A percentile compares a stretch with the other conserved stretches of the same genome.
Evolutionary conservation across 2,113 vertebrate genomes (phyloP).

Genomic region (Rhadina sibilatrix): DNA sequence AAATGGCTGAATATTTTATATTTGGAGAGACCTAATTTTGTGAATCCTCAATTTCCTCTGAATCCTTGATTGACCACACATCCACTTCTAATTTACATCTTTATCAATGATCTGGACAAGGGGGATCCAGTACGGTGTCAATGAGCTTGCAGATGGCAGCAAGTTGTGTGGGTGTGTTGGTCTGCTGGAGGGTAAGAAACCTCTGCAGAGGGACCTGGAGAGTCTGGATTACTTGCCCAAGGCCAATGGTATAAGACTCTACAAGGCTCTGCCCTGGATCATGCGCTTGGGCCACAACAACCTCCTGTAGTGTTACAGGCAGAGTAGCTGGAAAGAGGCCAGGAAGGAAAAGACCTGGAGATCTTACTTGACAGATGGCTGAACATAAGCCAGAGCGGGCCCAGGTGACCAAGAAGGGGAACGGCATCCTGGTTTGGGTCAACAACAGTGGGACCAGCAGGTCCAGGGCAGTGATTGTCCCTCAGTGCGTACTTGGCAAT

Average conservation of each 20-base stretch:
- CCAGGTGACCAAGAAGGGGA: background rate
- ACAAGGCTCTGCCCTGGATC: background rate
- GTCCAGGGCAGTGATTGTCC: background rate
- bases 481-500: no score
- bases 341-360: background rate
- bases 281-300: background rate
- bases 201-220: background rate
- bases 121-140: fast-evolving
- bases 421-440: background rate
- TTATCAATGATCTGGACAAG: background rate
- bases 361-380: background rate
- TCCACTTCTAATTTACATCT: background rate
- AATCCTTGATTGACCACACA: background rate
- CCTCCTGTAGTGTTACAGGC: fast-evolving
- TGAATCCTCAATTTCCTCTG: background rate
- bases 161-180: fast-evolving
- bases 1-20: background rate
- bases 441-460: background rate
- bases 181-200: background rate
- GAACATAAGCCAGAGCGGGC: background rate
- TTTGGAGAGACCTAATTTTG: background rate
- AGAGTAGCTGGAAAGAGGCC: background rate
- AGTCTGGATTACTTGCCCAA: background rate
- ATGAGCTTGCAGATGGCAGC: background rate
- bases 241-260: background rate